These are phyloP conservation scores for Alosa sapidissima DNA, from an alignment of 2,797 vertebrate species.

Conservation along the genomic window DNA sequence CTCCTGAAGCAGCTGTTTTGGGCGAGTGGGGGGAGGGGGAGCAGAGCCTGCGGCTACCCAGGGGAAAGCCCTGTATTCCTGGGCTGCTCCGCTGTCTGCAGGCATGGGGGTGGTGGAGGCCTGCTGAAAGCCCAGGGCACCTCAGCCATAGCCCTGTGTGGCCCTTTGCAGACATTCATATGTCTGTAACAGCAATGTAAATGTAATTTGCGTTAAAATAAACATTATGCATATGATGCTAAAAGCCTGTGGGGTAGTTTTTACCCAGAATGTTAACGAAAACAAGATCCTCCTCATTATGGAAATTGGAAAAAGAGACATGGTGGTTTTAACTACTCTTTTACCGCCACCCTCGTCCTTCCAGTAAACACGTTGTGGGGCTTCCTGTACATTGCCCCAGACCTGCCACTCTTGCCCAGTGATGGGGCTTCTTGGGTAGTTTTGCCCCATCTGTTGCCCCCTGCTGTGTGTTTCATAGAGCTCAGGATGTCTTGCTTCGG, in stretches of 20 bases:
- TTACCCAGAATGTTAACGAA: not conserved
- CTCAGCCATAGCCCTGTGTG: not conserved
- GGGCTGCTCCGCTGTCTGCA: not conserved
- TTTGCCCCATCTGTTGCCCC: too few species aligned
- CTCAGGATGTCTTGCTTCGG: too few species aligned
- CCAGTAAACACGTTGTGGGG: too few species aligned
- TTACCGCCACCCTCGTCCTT: not conserved
- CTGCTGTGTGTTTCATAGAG: too few species aligned
- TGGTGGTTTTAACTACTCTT: not conserved
- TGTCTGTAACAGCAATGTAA: not conserved
- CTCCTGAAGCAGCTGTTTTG: not conserved
- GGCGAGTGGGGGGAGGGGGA: not conserved
- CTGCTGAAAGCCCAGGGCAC: not conserved
- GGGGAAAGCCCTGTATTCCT: not conserved
- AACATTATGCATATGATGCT: not conserved
- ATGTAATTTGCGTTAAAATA: not conserved
- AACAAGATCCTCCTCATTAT: not conserved
- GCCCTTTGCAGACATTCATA: not conserved
- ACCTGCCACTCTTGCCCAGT: too few species aligned
- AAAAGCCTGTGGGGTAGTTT: not conserved
- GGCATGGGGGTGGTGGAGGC: not conserved
- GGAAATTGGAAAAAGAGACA: not conserved
- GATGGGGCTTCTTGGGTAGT: too few species aligned
- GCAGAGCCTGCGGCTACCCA: not conserved
- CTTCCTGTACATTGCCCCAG: too few species aligned